phyloP scores from a whole-genome alignment of 2,888 invertebrate genomes.

The Synergus umbraculus region DNA sequence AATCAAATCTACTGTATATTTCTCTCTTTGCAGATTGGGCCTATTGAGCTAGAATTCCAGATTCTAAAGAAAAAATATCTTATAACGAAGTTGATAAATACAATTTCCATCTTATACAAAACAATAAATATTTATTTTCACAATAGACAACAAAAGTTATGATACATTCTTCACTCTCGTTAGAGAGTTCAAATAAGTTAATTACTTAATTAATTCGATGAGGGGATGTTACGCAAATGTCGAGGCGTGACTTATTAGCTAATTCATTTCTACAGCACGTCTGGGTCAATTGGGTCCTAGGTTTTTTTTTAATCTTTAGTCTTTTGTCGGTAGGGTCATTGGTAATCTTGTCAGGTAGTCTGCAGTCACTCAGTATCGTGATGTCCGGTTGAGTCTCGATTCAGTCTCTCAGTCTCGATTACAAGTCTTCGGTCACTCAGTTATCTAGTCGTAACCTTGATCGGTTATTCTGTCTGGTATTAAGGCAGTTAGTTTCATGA shows the following conservation, averaged over 20 bases:
- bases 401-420: constrained; percentile 29
- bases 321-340: not conserved
- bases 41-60: not conserved
- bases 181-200: constrained; percentile 59
- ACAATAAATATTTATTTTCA: constrained; percentile 75
- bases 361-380: constrained; percentile 44
- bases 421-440: constrained; percentile 24
- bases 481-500: constrained; percentile 36
- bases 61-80: not conserved
- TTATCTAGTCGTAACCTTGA: constrained; percentile 50
- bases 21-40: not conserved
- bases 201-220: constrained; percentile 55
- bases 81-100: not conserved
- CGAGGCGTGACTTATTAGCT: constrained; percentile 43
- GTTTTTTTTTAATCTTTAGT: not conserved
- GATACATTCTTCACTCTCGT: constrained; percentile 55
- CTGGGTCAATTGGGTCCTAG: constrained; percentile 41
- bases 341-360: constrained; percentile 13
- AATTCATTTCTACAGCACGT: constrained; percentile 32
- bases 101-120: constrained; percentile 57
- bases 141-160: constrained; percentile 61
- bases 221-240: constrained; percentile 53
- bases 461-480: constrained; percentile 49
- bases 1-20: not conserved
- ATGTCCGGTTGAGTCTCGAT: constrained; percentile 48